Conservation (phyloP, 2,797 vertebrate genomes). For the Columba guinea region DNA sequence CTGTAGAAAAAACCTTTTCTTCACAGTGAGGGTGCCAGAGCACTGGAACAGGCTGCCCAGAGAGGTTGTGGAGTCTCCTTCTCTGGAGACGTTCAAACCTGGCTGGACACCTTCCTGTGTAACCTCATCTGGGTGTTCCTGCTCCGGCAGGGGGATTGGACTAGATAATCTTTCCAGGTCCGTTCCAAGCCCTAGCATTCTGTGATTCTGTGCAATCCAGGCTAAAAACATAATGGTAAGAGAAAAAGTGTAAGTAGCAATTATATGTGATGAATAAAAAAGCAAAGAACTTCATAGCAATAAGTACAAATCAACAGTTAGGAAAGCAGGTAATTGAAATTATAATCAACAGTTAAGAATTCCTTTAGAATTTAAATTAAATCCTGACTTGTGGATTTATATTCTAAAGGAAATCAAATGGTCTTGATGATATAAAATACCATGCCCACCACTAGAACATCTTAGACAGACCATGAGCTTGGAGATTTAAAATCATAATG, state of each 20-base stretch:
- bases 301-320: constrained; percentile 16
- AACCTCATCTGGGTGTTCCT: too few species aligned
- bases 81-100: too few species aligned
- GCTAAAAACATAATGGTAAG: neutral
- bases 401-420: neutral
- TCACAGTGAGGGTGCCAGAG: too few species aligned
- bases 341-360: constrained; percentile 21
- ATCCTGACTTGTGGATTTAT: neutral
- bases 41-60: too few species aligned
- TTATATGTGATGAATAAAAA: constrained; percentile 24
- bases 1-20: too few species aligned
- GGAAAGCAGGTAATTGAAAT: constrained; percentile 32
- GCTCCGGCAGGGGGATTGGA: too few species aligned
- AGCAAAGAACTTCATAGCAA: constrained; percentile 9
- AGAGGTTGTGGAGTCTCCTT: too few species aligned
- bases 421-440: neutral
- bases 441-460: neutral
- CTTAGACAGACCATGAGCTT: neutral
- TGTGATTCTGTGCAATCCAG: neutral
- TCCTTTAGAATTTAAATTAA: constrained; percentile 20
- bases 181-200: too few species aligned
- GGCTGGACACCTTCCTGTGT: too few species aligned
- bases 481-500: neutral
- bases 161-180: too few species aligned
- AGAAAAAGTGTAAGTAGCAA: neutral